Conservation (phyloP, 2,888 invertebrate genomes). For the Epistrophe grossulariae region DNA sequence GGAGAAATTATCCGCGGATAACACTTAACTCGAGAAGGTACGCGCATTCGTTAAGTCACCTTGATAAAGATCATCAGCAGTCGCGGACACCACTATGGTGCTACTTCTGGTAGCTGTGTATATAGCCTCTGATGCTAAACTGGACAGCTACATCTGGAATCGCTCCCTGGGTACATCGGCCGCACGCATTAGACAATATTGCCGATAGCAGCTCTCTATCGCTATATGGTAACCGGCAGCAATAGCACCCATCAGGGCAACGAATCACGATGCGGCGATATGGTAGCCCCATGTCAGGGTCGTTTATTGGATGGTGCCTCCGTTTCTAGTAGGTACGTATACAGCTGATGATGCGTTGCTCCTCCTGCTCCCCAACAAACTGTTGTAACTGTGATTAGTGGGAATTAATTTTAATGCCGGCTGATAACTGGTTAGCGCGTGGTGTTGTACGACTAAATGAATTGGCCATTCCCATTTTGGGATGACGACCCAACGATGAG, state of each 20-base stretch:
- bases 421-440: constrained; percentile 74
- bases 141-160: constrained; percentile 73
- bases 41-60: constrained; percentile 68
- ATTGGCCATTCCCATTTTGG: constrained; percentile 69
- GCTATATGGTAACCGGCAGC: constrained; percentile 8
- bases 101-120: constrained; percentile 11
- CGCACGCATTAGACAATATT: constrained; percentile 74
- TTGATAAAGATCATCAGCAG: constrained; percentile 69
- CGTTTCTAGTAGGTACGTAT: constrained; percentile 1
- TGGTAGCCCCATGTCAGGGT: constrained; percentile 39
- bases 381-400: constrained; percentile 69
- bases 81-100: constrained; percentile 6
- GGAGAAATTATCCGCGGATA: constrained; percentile 68
- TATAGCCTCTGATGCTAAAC: constrained; percentile 44
- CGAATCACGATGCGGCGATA: not conserved
- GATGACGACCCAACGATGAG: constrained; percentile 50
- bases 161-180: constrained; percentile 70
- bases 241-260: not conserved
- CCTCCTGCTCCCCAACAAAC: constrained; percentile 26
- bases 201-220: constrained; percentile 52
- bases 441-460: constrained; percentile 69
- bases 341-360: not conserved
- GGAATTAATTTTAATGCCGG: constrained; percentile 73
- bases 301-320: constrained; percentile 41
- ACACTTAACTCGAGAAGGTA: constrained; percentile 55